These are phyloP conservation scores for Morone saxatilis DNA, from an alignment of 2,113 vertebrate species.

Conservation along the genomic window DNA sequence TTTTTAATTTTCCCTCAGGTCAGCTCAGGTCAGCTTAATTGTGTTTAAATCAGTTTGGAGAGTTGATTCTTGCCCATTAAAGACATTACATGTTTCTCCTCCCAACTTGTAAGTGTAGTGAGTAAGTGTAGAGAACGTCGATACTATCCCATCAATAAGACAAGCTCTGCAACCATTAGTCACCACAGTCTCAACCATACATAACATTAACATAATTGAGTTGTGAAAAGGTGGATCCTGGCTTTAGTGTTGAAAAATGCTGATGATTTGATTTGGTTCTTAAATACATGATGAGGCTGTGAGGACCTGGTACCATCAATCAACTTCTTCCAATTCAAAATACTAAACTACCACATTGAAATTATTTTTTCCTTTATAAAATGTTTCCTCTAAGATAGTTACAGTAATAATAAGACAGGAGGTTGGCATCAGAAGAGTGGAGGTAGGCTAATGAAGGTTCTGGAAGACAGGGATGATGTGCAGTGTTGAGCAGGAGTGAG, in stretches of 20 bases:
- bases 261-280: background rate
- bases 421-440: too few relatives aligned
- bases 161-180: background rate
- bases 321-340: background rate
- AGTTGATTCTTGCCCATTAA: background rate
- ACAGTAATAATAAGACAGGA: background rate
- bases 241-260: background rate
- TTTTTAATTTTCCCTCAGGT: background rate
- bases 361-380: background rate
- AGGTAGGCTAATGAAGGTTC: too few relatives aligned
- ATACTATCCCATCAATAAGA: slow-evolving; percentile 4
- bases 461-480: too few relatives aligned
- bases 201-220: background rate
- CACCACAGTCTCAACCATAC: background rate
- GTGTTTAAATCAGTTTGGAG: background rate
- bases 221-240: background rate
- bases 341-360: background rate
- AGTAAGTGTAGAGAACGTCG: slow-evolving; percentile 3
- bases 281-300: background rate
- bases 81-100: background rate
- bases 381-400: background rate
- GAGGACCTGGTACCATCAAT: background rate
- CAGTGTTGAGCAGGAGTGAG: too few relatives aligned
- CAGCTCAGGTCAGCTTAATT: background rate
- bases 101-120: background rate